Evolutionary conservation across 2,797 vertebrate genomes (phyloP).

Genomic region (Erithacus rubecula): DNA sequence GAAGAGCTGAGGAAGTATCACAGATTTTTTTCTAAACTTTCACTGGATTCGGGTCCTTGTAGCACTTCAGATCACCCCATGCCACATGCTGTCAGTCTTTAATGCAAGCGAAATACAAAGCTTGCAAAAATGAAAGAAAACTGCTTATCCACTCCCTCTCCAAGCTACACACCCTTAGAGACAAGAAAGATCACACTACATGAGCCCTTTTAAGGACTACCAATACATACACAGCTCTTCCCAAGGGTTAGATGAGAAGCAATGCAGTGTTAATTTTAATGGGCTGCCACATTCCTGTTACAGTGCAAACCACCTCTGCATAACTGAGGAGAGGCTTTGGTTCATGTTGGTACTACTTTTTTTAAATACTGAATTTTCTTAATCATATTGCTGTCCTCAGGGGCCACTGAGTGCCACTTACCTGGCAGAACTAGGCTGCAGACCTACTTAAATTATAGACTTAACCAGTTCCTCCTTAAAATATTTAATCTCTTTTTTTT

Average conservation of each 20-base stretch:
- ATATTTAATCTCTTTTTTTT: not conserved
- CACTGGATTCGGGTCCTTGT: not conserved
- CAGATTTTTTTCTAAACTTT: not conserved
- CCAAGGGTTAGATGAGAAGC: not conserved
- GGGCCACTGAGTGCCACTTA: not conserved
- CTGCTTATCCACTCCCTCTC: not conserved
- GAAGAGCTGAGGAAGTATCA: not conserved
- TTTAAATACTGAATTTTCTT: not conserved
- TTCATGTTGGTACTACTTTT: not conserved
- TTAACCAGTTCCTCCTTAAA: not conserved
- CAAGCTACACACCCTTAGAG: not conserved
- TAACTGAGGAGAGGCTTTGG: not conserved
- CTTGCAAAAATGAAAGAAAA: not conserved
- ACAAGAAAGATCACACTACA: not conserved
- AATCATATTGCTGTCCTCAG: not conserved
- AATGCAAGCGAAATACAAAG: not conserved
- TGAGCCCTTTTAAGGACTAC: not conserved
- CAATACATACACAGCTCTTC: not conserved
- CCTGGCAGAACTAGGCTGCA: not conserved
- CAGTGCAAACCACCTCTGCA: not conserved
- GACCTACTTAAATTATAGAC: not conserved
- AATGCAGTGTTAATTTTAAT: not conserved
- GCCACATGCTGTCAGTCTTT: not conserved
- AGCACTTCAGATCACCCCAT: not conserved
- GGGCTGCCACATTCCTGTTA: not conserved